Conservation (phyloP, 2,797 vertebrate genomes). For the Mormyrus hasselquistii region DNA sequence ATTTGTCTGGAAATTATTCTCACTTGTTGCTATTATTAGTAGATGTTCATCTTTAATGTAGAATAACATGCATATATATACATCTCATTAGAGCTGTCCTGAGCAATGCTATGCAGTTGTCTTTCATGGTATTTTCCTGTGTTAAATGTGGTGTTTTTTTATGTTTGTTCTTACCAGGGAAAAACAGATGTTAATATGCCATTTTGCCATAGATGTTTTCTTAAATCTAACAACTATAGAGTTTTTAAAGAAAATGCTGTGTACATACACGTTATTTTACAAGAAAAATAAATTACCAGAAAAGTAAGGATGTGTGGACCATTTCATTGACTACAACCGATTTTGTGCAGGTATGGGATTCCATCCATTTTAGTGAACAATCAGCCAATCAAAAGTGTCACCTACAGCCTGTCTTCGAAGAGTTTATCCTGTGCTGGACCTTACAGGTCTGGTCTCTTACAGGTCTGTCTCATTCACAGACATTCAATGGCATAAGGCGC, state of each 20-base stretch:
- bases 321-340: neutral
- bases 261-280: constrained; percentile 25
- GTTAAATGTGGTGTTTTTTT: neutral
- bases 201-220: constrained; percentile 20
- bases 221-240: constrained; percentile 23
- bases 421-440: neutral
- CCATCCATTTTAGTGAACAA: neutral
- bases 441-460: neutral
- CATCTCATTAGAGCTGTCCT: neutral
- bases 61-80: neutral
- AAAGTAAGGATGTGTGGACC: neutral
- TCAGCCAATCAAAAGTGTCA: neutral
- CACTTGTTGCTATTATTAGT: constrained; percentile 12
- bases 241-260: constrained; percentile 24
- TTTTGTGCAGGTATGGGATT: neutral
- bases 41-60: constrained; percentile 12
- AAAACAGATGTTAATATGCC: constrained; percentile 20
- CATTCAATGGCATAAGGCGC: neutral
- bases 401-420: neutral
- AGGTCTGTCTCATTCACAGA: neutral
- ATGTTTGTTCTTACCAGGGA: constrained; percentile 16
- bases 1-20: constrained; percentile 10
- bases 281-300: constrained; percentile 21
- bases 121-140: neutral
- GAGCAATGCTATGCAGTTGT: neutral